Conservation (phyloP, 2,113 vertebrate species). For the Tretioscincus oriximinensis region DNA sequence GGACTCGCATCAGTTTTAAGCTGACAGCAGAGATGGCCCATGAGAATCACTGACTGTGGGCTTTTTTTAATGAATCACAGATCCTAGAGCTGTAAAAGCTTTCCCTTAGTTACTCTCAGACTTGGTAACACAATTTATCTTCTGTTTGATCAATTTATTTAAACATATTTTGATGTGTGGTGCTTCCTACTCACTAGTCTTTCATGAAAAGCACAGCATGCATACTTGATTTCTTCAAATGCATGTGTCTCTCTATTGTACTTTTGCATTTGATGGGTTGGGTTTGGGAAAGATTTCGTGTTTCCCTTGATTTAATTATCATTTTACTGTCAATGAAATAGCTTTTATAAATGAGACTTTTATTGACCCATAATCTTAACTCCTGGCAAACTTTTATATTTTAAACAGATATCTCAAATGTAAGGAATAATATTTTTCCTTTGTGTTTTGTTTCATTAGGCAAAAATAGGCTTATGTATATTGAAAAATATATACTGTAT, state of each 20-base stretch:
- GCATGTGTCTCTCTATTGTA: neutral
- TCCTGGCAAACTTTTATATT: neutral
- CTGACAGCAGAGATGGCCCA: neutral
- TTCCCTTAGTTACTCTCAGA: neutral
- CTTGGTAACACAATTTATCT: neutral
- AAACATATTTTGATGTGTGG: too few species aligned
- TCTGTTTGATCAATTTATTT: neutral
- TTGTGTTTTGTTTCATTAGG: too few species aligned
- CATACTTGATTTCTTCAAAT: neutral
- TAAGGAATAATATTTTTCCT: too few species aligned
- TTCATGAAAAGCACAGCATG: neutral
- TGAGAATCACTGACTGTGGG: neutral
- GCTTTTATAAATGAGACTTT: neutral
- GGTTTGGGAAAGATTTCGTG: neutral
- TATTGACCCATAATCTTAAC: neutral
- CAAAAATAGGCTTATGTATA: too few species aligned
- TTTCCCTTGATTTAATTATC: neutral
- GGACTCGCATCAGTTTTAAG: too few species aligned
- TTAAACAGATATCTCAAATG: neutral
- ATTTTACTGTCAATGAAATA: neutral
- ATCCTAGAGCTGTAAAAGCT: neutral
- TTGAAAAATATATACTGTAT: too few species aligned
- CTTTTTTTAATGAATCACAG: neutral
- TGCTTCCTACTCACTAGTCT: neutral
- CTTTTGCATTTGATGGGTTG: slow-evolving; percentile 7